phyloP scores from a whole-genome alignment of 2,888 invertebrate species.

The Pecten maximus region DNA sequence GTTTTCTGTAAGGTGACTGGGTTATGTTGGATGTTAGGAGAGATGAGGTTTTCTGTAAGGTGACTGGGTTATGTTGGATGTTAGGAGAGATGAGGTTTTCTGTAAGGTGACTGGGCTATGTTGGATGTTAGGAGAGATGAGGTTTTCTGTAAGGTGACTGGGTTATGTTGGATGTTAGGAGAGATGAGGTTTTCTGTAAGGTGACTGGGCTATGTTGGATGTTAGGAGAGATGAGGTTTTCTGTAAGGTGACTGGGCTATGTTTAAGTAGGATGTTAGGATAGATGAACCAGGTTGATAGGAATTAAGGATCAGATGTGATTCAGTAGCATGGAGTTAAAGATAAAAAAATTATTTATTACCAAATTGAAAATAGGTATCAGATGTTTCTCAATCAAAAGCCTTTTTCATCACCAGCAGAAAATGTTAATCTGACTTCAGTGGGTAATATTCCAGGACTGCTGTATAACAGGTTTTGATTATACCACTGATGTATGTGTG shows the following conservation, averaged over 20 bases:
- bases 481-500: neutral
- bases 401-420: neutral
- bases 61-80: neutral
- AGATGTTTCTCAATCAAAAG: neutral
- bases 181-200: neutral
- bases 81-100: neutral
- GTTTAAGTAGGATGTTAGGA: neutral
- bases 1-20: neutral
- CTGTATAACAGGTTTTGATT: neutral
- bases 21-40: neutral
- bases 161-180: neutral
- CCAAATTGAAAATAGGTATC: slow-evolving; percentile 12
- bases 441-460: neutral
- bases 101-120: neutral
- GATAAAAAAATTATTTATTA: slow-evolving; percentile 1
- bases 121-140: neutral
- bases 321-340: neutral
- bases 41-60: neutral
- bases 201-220: neutral
- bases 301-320: neutral
- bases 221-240: neutral
- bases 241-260: neutral
- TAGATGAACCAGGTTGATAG: neutral
- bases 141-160: neutral
- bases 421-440: neutral